Evolutionary conservation across 1,140 invertebrate genomes (phyloP).

Genomic region (Vanessa atalanta): DNA sequence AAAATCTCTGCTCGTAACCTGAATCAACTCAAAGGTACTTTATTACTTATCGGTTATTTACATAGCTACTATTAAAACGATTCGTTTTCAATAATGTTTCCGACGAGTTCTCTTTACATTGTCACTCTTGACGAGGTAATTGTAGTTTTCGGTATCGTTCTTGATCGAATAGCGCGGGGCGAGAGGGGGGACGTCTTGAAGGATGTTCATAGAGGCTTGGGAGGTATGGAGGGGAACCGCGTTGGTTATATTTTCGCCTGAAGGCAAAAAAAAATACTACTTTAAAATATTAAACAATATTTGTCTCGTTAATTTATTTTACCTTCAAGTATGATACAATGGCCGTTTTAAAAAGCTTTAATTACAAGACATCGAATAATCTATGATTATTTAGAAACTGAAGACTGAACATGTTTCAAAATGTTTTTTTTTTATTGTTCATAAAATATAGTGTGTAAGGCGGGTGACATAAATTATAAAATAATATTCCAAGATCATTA

Average conservation of each 20-base stretch:
- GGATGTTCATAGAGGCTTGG: slow-evolving; percentile 67
- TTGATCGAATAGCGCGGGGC: slow-evolving; percentile 14
- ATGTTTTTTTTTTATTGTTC: background rate
- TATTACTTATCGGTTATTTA: slow-evolving; percentile 50
- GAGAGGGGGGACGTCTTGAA: slow-evolving; percentile 41
- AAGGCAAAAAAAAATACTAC: slow-evolving; percentile 43
- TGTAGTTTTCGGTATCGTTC: slow-evolving; percentile 30
- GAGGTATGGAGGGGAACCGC: slow-evolving; percentile 63
- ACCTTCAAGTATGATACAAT: background rate
- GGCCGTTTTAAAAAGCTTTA: background rate
- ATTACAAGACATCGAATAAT: background rate
- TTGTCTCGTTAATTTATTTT: slow-evolving; percentile 3
- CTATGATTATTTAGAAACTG: slow-evolving; percentile 33
- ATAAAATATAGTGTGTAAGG: background rate
- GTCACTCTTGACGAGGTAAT: slow-evolving; percentile 30
- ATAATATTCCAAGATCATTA: background rate
- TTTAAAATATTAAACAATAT: slow-evolving; percentile 20
- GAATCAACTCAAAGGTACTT: slow-evolving; percentile 34
- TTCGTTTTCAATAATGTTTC: slow-evolving; percentile 29
- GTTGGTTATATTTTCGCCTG: slow-evolving; percentile 49
- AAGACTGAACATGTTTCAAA: slow-evolving; percentile 21
- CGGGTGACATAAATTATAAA: background rate
- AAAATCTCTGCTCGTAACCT: slow-evolving; percentile 68
- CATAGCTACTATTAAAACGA: slow-evolving; percentile 10
- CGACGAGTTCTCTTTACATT: slow-evolving; percentile 28